phyloP scores from a whole-genome alignment of 2,113 vertebrate genomes.

The Limanda limanda region DNA sequence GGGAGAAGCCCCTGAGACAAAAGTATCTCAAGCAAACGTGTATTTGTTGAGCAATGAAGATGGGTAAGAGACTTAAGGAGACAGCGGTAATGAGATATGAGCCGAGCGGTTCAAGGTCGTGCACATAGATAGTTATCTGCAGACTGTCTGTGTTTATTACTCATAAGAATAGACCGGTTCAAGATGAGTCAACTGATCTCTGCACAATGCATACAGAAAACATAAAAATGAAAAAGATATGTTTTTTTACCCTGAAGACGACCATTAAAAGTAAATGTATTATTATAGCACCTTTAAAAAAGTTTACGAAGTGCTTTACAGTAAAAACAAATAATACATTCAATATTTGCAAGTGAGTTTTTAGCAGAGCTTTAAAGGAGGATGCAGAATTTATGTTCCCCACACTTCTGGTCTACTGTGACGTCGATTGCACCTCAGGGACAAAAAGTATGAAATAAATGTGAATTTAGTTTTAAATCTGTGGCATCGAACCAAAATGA shows the following conservation, averaged over 20 bases:
- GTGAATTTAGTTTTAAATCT: background rate
- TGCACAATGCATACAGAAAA: background rate
- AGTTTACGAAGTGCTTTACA: background rate
- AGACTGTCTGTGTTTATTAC: background rate
- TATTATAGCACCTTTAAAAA: too few relatives aligned
- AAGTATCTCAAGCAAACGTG: background rate
- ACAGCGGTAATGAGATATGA: background rate
- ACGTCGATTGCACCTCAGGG: too few relatives aligned
- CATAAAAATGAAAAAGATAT: background rate
- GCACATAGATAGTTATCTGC: background rate
- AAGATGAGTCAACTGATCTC: background rate
- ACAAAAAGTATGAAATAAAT: background rate
- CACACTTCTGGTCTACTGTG: background rate
- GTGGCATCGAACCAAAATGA: background rate
- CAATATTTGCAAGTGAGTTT: background rate
- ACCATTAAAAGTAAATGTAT: too few relatives aligned
- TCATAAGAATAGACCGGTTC: background rate
- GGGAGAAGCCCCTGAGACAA: background rate
- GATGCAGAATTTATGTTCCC: too few relatives aligned
- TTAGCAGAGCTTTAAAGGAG: background rate
- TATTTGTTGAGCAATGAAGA: background rate
- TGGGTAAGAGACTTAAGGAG: background rate
- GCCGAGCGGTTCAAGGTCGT: background rate
- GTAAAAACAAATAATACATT: background rate
- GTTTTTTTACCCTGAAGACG: too few relatives aligned